Percentiles rank a stretch among this genome's conserved stretches.
These are phyloP conservation scores for Villa cingulata DNA, from an alignment of 2,888 invertebrate species.

Conservation along the genomic window DNA sequence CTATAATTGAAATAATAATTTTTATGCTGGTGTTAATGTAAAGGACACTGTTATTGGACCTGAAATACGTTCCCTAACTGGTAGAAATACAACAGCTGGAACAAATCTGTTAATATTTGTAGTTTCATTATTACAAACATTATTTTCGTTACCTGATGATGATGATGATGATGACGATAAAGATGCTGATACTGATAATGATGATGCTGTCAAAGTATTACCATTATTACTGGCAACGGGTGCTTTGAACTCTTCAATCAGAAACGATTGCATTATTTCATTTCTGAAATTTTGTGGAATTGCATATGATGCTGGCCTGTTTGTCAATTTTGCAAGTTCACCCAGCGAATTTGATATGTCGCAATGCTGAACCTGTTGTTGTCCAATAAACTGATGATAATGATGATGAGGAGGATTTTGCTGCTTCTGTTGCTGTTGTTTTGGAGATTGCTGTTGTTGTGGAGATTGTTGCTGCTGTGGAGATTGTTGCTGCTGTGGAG, in stretches of 20 bases:
- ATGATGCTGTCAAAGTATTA: not conserved
- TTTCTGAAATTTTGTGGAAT: constrained; percentile 39
- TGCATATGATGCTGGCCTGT: constrained; percentile 48
- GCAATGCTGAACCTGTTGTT: constrained; percentile 5
- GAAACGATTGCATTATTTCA: constrained; percentile 82
- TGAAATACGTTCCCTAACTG: constrained; percentile 76
- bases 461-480: not conserved
- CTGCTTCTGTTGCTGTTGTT: constrained; percentile 9
- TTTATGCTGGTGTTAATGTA: constrained; percentile 81
- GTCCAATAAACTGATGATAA: constrained; percentile 5
- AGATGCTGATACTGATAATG: not conserved
- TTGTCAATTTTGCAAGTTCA: constrained; percentile 29
- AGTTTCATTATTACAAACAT: not conserved
- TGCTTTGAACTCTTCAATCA: constrained; percentile 49
- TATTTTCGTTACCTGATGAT: not conserved
- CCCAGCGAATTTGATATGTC: constrained; percentile 22
- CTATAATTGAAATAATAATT: not conserved
- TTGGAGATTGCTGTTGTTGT: constrained; percentile 6
- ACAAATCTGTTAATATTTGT: constrained; percentile 47
- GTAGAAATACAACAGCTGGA: constrained; percentile 86
- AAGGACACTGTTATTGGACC: constrained; percentile 82
- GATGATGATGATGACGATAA: not conserved
- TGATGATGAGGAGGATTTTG: constrained; percentile 2
- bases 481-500: not conserved
- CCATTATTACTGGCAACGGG: not conserved